These are phyloP conservation scores for Orius insidiosus DNA, from an alignment of 1,140 invertebrate genomes.

Conservation along the genomic window DNA sequence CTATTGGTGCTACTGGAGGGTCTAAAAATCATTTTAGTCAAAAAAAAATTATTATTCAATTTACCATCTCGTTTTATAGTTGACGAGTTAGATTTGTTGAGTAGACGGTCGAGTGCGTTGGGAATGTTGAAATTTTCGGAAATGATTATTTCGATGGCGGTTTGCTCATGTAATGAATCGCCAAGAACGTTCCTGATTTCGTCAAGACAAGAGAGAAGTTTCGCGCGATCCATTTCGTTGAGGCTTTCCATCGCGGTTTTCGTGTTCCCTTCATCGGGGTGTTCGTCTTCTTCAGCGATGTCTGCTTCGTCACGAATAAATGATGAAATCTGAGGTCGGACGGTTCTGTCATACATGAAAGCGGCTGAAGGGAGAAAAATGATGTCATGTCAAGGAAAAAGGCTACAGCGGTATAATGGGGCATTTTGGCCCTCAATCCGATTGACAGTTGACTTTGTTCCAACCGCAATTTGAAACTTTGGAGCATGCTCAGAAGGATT, in stretches of 20 bases:
- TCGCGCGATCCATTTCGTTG: slow-evolving; percentile 46
- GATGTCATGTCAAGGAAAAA: too few relatives aligned
- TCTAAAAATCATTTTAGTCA: background rate
- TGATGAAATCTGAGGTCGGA: slow-evolving; percentile 40
- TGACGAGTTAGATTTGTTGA: too few relatives aligned
- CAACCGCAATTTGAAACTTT: too few relatives aligned
- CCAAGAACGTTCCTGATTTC: slow-evolving; percentile 63
- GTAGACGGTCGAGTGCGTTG: slow-evolving; percentile 48
- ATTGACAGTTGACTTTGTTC: too few relatives aligned
- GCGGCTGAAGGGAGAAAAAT: slow-evolving; percentile 29
- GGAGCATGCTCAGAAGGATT: too few relatives aligned
- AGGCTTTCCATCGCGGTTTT: slow-evolving; percentile 21
- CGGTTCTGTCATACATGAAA: slow-evolving; percentile 69
- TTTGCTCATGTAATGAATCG: slow-evolving; percentile 48
- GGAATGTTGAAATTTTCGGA: slow-evolving; percentile 51
- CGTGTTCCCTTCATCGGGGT: slow-evolving; percentile 21
- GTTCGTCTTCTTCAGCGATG: slow-evolving; percentile 54
- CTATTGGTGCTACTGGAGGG: background rate
- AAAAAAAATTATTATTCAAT: slow-evolving; percentile 4
- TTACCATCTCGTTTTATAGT: too few relatives aligned
- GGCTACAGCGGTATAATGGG: too few relatives aligned
- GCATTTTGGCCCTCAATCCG: too few relatives aligned
- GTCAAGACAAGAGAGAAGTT: slow-evolving; percentile 67
- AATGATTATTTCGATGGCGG: slow-evolving; percentile 45
- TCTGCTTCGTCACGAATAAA: slow-evolving; percentile 50